Percentiles rank a stretch among this genome's conserved stretches.
Conservation (phyloP, 2,113 vertebrate genomes). For the Aphyosemion australe region DNA sequence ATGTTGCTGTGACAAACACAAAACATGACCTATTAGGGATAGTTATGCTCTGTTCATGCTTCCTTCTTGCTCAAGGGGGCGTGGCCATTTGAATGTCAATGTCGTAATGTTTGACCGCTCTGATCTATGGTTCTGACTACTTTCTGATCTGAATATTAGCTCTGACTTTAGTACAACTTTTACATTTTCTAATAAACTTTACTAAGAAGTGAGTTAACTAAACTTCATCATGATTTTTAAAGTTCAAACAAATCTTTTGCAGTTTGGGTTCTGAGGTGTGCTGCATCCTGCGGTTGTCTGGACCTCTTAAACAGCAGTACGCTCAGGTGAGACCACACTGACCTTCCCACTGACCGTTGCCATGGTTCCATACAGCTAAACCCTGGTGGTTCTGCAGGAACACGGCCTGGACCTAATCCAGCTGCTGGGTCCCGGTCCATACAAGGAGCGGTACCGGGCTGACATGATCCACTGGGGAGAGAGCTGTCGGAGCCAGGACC, state of each 20-base stretch:
- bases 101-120: too few species aligned
- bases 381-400: constrained; percentile 75
- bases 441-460: constrained; percentile 85
- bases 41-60: too few species aligned
- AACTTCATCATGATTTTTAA: too few species aligned
- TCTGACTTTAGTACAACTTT: too few species aligned
- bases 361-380: neutral
- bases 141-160: too few species aligned
- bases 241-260: neutral
- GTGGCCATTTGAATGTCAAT: too few species aligned
- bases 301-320: constrained; percentile 77
- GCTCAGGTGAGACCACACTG: constrained; percentile 71
- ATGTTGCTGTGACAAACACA: too few species aligned
- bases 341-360: neutral
- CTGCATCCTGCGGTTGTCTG: constrained; percentile 77
- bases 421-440: constrained; percentile 84
- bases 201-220: too few species aligned
- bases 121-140: too few species aligned
- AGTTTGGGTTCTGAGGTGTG: constrained; percentile 71
- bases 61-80: too few species aligned
- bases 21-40: too few species aligned
- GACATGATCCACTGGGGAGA: constrained; percentile 94
- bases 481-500: constrained; percentile 75
- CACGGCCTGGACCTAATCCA: constrained; percentile 81
- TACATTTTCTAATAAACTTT: too few species aligned